phyloP scores from a whole-genome alignment of 1,140 invertebrate genomes.

The Lanistes nyassanus region DNA sequence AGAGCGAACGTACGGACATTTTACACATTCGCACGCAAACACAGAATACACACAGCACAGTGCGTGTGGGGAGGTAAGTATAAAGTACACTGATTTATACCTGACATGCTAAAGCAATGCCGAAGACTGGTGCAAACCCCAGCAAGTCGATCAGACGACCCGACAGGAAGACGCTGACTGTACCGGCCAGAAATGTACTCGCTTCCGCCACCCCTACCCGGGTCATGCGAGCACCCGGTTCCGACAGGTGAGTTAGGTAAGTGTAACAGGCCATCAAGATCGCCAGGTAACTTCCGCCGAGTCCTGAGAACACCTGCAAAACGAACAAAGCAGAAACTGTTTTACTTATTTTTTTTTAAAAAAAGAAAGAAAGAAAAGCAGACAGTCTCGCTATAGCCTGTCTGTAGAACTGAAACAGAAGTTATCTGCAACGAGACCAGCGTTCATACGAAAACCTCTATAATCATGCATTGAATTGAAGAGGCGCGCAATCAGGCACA shows the following conservation, averaged over 20 bases:
- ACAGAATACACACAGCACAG: no score
- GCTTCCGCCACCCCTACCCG: conserved; percentile 84
- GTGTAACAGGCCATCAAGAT: conserved; percentile 91
- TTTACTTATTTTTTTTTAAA: no score
- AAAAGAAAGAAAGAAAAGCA: no score
- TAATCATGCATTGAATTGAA: no score
- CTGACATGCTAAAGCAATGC: conserved; percentile 55
- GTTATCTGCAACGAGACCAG: no score
- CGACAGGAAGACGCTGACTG: conserved; percentile 63
- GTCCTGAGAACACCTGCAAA: conserved; percentile 57
- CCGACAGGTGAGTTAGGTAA: conserved; percentile 87
- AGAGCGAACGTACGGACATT: neutral
- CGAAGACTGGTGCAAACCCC: conserved; percentile 57
- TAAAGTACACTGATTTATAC: conserved; percentile 23
- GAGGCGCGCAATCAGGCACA: neutral
- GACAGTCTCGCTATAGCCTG: no score
- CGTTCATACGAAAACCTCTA: no score
- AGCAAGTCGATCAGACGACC: conserved; percentile 61
- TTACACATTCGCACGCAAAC: no score
- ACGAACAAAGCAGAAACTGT: no score
- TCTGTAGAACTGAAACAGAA: no score
- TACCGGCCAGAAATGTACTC: conserved; percentile 67
- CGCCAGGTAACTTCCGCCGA: conserved; percentile 88
- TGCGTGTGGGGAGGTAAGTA: no score
- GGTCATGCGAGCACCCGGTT: conserved; percentile 80